Base-by-base conservation (phyloP, 2,888 invertebrate genomes). In the Ormyrus labotus region DNA sequence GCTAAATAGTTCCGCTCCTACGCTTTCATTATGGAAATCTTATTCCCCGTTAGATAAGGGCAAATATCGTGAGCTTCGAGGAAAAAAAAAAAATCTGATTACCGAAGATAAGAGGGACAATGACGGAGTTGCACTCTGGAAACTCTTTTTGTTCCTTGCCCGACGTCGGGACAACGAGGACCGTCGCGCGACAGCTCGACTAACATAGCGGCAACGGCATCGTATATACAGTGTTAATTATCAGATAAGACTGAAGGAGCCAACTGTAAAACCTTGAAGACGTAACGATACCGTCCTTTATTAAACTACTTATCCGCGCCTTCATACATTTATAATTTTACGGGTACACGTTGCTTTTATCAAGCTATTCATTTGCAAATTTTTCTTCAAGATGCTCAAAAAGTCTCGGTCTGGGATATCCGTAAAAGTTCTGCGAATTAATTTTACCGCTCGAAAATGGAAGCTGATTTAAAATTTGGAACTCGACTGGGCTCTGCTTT, bases 1-100 rank as follows among this genome's bases (percentile, higher is more conserved):
- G 64, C 55, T 80, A 77, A 77, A 64, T 72, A 82, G 65, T 73
- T 65, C 6, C 58, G 8, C 11, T 70, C 61, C 63, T 55, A 61
- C 64, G 65, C 19, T 74, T 80, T 77, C 69, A 80, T 82, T 82
- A 80, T 82, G 80, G 73, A 77, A 80, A 82, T 82, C 80, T 73
- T 64, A 79, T 61, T 78, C 75, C 34, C 50, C 19, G 8, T 7
- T 34, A 69, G 72, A 81, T 79, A 76, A 78, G 70, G 48, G 53
- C 8, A 55, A 73, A 67, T 57, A 57, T 53, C 72, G 48, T 55
- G 68, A 77, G 69, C 70, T 76, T 78, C 60, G 55, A 60, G 63
- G n/a, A 10, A 69, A 55, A 68, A 76, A 34, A 34, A 19, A 78
- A 72, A 79, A 65, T 19, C 65, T 63, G 65, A 78, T 81, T 60